Evolutionary conservation across 2,888 invertebrate species (phyloP).

Genomic region (Lacanobia wlatinum): DNA sequence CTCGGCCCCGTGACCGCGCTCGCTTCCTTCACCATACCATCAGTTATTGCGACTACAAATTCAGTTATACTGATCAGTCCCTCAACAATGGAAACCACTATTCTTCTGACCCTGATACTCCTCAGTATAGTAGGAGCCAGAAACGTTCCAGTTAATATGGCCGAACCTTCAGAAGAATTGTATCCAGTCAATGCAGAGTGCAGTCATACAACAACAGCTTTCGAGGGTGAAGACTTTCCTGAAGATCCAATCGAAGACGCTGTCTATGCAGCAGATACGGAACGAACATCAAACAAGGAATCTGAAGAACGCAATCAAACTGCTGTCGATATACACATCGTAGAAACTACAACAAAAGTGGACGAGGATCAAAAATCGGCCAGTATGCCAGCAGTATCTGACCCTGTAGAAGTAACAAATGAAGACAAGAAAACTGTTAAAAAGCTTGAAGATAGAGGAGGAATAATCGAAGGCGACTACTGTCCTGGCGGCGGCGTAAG

Average conservation of each 20-base stretch:
- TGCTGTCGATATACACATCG: not conserved
- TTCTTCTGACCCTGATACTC: conserved; percentile 24
- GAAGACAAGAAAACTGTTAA: not conserved
- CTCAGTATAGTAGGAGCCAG: conserved; percentile 25
- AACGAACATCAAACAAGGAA: not conserved
- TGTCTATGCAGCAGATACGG: not conserved
- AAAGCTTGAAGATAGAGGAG: not conserved
- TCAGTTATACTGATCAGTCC: conserved; percentile 34
- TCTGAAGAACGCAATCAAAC: not conserved
- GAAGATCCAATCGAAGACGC: not conserved
- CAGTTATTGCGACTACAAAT: conserved; percentile 20
- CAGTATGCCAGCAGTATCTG: no score
- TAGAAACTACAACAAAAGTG: not conserved
- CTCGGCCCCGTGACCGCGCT: not conserved
- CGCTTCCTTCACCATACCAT: conserved; percentile 1
- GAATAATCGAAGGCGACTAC: rapidly evolving
- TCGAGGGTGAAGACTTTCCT: not conserved
- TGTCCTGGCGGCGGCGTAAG: not conserved
- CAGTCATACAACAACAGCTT: not conserved
- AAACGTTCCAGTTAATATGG: not conserved
- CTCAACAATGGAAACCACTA: conserved; percentile 29
- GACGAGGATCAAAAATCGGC: not conserved
- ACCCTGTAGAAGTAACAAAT: not conserved
- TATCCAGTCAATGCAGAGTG: not conserved
- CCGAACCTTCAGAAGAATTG: not conserved